Evolutionary conservation across 2,888 invertebrate genomes (phyloP).

Genomic region (Panopea generosa): DNA sequence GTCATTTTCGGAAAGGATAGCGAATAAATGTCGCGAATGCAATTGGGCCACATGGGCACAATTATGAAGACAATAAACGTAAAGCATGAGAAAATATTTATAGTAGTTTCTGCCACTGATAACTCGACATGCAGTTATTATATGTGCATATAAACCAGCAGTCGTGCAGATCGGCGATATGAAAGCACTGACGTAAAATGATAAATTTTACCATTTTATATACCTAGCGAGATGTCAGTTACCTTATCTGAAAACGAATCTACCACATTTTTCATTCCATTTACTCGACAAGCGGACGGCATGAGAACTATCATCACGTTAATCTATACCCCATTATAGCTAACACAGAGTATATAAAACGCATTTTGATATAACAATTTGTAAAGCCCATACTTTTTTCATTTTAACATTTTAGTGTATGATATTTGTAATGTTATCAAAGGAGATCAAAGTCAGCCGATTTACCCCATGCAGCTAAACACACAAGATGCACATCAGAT

Average conservation of each 20-base stretch:
- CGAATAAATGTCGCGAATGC: too few relatives aligned
- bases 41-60: too few relatives aligned
- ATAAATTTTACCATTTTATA: not conserved
- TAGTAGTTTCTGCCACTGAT: too few relatives aligned
- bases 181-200: not conserved
- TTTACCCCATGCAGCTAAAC: slow-evolving; percentile 11
- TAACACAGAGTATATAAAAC: not conserved
- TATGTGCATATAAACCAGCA: not conserved
- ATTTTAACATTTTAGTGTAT: not conserved
- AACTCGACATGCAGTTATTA: too few relatives aligned
- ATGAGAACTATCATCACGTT: slow-evolving; percentile 1
- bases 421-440: slow-evolving; percentile 16
- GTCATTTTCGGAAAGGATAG: too few relatives aligned
- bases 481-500: not conserved
- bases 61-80: too few relatives aligned
- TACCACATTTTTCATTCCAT: slow-evolving; percentile 4
- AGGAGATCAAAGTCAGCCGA: slow-evolving; percentile 10
- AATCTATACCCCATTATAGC: slow-evolving; percentile 14
- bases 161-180: not conserved
- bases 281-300: slow-evolving; percentile 1
- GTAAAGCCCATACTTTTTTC: slow-evolving; percentile 10
- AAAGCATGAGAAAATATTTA: too few relatives aligned
- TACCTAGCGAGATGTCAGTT: too few relatives aligned
- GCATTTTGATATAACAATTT: slow-evolving; percentile 11
- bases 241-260: not conserved